Conservation (phyloP, 2,797 vertebrate species). For the Falco berigora region DNA sequence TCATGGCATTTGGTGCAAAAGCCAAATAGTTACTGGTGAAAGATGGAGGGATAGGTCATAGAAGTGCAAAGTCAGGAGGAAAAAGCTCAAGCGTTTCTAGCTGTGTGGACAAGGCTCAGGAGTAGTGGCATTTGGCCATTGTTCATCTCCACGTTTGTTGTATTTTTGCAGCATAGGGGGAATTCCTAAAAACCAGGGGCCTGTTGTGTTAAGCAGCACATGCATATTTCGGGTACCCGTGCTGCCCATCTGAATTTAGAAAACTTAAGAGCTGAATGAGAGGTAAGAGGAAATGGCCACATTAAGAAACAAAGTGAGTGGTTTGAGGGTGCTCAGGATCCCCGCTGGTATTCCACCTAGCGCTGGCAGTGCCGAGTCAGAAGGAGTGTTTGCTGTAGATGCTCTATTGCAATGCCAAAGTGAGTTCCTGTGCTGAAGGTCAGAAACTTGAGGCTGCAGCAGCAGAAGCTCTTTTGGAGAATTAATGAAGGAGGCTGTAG, state of each 20-base stretch:
- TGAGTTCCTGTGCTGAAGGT: background rate
- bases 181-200: background rate
- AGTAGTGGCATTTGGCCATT: background rate
- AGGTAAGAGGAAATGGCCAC: background rate
- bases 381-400: background rate
- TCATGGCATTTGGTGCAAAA: background rate
- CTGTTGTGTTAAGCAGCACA: background rate
- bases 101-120: background rate
- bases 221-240: background rate
- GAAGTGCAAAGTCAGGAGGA: background rate
- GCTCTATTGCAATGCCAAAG: fast-evolving
- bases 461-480: background rate
- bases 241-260: background rate
- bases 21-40: background rate
- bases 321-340: background rate
- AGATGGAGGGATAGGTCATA: background rate
- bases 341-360: background rate
- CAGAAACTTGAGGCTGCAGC: background rate
- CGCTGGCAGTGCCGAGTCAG: fast-evolving
- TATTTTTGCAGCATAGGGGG: background rate
- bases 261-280: background rate
- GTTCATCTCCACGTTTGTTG: background rate
- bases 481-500: background rate
- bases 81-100: background rate
- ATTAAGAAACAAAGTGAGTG: fast-evolving